phyloP scores from a whole-genome alignment of 2,888 invertebrate species.

The Ochropleura leucogaster region DNA sequence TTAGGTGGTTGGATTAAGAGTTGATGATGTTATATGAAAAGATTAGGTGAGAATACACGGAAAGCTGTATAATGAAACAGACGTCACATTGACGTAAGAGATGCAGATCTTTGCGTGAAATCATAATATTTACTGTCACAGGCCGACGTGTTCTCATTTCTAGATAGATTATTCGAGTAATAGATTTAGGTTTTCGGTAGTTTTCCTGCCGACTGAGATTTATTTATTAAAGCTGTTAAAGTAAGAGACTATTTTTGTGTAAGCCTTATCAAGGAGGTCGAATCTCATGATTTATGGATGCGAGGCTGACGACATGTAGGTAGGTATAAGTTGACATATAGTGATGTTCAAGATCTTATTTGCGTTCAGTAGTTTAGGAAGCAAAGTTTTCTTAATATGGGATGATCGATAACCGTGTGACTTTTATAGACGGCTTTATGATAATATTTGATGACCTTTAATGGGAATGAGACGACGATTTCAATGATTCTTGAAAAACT shows the following conservation, averaged over 20 bases:
- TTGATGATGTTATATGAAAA: conserved; percentile 68
- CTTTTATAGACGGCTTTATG: conserved; percentile 8
- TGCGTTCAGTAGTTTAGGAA: background rate
- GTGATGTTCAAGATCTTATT: conserved; percentile 22
- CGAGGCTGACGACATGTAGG: conserved; percentile 6
- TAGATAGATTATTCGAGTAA: conserved; percentile 83
- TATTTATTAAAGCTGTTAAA: conserved; percentile 51
- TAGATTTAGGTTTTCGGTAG: conserved; percentile 70
- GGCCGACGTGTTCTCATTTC: conserved; percentile 81
- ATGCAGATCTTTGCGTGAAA: conserved; percentile 87
- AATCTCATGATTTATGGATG: conserved; percentile 50
- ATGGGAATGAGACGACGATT: background rate
- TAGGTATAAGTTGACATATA: background rate
- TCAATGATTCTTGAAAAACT: conserved; percentile 4
- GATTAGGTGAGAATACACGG: conserved; percentile 76
- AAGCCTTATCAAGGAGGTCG: conserved; percentile 44
- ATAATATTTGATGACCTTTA: conserved; percentile 35
- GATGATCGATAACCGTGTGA: conserved; percentile 25
- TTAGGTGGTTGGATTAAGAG: conserved; percentile 76
- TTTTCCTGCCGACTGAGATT: conserved; percentile 52
- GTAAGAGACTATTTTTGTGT: conserved; percentile 41
- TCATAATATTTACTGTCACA: conserved; percentile 88
- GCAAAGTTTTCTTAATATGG: conserved; percentile 31
- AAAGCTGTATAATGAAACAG: conserved; percentile 85
- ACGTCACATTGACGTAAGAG: conserved; percentile 90